Evolutionary conservation across 2,113 vertebrate species (phyloP).

Genomic region (Strix uralensis): DNA sequence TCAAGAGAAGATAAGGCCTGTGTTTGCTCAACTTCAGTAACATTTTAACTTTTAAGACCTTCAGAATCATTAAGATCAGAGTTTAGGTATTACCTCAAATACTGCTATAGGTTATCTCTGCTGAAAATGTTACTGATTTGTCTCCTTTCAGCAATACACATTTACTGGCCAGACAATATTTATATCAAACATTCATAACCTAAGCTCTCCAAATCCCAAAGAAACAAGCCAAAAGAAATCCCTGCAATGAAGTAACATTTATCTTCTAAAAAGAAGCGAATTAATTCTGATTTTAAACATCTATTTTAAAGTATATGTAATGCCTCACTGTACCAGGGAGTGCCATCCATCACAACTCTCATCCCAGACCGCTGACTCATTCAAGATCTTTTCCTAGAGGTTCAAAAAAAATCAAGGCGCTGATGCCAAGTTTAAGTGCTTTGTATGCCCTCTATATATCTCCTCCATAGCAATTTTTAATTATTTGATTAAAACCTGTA

Average conservation of each 20-base stretch:
- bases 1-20: not conserved
- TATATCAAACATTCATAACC: not conserved
- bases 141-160: not conserved
- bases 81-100: not conserved
- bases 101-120: not conserved
- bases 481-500: not conserved
- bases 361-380: constrained; percentile 63
- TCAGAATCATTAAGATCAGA: not conserved
- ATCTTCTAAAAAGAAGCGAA: not conserved
- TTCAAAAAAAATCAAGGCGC: constrained; percentile 34
- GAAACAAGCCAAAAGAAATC: not conserved
- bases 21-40: not conserved
- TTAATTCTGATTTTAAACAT: not conserved
- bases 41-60: not conserved
- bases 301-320: not conserved
- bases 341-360: constrained; percentile 38
- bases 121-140: not conserved
- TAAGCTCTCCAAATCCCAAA: not conserved
- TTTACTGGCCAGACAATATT: not conserved
- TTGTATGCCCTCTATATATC: not conserved
- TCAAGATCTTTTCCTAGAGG: constrained; percentile 60
- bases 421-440: constrained; percentile 17
- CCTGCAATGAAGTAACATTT: not conserved
- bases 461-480: not conserved
- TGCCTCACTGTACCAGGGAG: constrained; percentile 38